phyloP scores from a whole-genome alignment of 2,888 invertebrate genomes.

The Entomobrya proxima region DNA sequence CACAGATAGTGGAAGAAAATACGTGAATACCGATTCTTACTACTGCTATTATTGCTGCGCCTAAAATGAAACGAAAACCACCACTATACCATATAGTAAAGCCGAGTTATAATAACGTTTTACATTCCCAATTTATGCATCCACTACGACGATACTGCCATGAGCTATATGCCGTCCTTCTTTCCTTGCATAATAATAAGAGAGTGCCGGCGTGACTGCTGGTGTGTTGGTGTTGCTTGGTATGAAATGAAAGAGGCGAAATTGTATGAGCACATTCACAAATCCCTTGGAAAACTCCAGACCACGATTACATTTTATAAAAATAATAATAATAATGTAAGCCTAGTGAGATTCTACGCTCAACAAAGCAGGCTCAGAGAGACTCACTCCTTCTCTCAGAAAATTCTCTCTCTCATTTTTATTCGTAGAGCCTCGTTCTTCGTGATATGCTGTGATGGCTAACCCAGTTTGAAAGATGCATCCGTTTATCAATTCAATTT shows the following conservation, averaged over 20 bases:
- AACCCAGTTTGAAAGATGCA: slow-evolving; percentile 61
- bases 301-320: slow-evolving; percentile 54
- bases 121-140: too few species aligned
- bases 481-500: slow-evolving; percentile 60
- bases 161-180: slow-evolving; percentile 51
- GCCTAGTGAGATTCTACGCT: slow-evolving; percentile 24
- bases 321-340: slow-evolving; percentile 35
- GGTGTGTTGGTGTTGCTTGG: background rate
- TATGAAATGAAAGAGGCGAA: slow-evolving; percentile 19
- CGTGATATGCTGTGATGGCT: slow-evolving; percentile 54
- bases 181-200: slow-evolving; percentile 40
- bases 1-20: background rate
- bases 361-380: slow-evolving; percentile 13
- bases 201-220: slow-evolving; percentile 49
- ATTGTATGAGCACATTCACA: slow-evolving; percentile 13
- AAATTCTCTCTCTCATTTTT: slow-evolving; percentile 47
- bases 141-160: background rate
- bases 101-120: too few species aligned
- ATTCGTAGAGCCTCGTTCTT: slow-evolving; percentile 41
- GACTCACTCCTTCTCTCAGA: slow-evolving; percentile 22
- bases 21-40: slow-evolving; percentile 30
- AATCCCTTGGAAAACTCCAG: slow-evolving; percentile 54
- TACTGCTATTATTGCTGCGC: background rate
- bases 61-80: too few species aligned
- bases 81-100: too few species aligned